These are phyloP conservation scores for Danio tinwini DNA, from an alignment of 2,797 vertebrate genomes.

Conservation along the genomic window DNA sequence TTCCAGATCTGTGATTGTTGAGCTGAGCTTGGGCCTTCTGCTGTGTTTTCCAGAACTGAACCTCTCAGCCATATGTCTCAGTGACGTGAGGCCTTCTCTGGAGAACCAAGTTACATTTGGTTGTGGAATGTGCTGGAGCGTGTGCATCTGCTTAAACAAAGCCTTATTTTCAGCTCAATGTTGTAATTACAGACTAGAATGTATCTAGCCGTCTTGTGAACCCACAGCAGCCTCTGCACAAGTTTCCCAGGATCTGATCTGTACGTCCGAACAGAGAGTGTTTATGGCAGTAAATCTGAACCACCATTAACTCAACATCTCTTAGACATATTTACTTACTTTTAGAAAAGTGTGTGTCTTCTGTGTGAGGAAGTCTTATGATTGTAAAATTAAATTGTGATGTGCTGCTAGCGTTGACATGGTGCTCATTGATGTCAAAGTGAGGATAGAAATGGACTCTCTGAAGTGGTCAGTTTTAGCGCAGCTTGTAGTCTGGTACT, in stretches of 20 bases:
- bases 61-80: slow-evolving; percentile 29
- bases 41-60: slow-evolving; percentile 24
- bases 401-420: neutral
- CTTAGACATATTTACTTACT: neutral
- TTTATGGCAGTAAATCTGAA: slow-evolving; percentile 20
- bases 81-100: slow-evolving; percentile 41
- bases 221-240: slow-evolving; percentile 41
- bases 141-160: slow-evolving; percentile 58
- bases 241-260: slow-evolving; percentile 55
- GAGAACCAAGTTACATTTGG: slow-evolving; percentile 49
- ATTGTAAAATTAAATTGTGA: neutral
- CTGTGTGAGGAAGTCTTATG: neutral
- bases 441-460: neutral
- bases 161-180: slow-evolving; percentile 61
- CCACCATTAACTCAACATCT: slow-evolving; percentile 23
- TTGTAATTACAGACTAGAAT: slow-evolving; percentile 62
- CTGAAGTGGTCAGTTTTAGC: slow-evolving; percentile 1
- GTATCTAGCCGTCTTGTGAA: slow-evolving; percentile 47
- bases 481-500: slow-evolving; percentile 17
- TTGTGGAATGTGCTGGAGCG: slow-evolving; percentile 58
- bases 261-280: slow-evolving; percentile 34
- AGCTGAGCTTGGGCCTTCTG: neutral
- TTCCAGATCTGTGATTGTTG: slow-evolving; percentile 13
- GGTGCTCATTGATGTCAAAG: neutral
- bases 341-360: neutral